Evolutionary conservation across 35 echinoderm and acorn worm genomes (phyloP).

Genomic region (Ophioderma brevispina): DNA sequence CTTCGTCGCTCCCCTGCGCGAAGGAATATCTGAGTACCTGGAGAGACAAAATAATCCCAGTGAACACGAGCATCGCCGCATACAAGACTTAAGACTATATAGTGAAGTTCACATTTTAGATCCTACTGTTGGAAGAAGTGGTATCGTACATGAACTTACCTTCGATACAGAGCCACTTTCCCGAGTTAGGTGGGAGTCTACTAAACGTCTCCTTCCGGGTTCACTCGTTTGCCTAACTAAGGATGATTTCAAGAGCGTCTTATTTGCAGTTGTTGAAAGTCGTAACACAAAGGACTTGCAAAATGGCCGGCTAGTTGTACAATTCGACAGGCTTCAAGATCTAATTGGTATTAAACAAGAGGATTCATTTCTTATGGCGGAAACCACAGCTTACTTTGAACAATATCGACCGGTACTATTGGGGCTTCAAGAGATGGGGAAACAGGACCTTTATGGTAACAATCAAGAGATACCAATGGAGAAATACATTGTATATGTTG

Average conservation of each 20-base stretch:
- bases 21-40: constrained; percentile 47
- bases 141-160: constrained; percentile 45
- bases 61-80: constrained; percentile 16
- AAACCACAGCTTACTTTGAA: constrained; percentile 96
- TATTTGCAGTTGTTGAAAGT: constrained; percentile 86
- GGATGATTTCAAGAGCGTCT: constrained; percentile 69
- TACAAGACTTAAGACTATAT: constrained; percentile 67
- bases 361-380: constrained; percentile 75
- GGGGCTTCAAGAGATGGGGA: constrained; percentile 66
- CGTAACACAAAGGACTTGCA: constrained; percentile 67
- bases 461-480: constrained; percentile 61
- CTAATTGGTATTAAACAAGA: constrained; percentile 9
- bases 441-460: neutral
- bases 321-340: constrained; percentile 40
- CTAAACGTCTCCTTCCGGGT: constrained; percentile 65
- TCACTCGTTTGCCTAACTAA: constrained; percentile 84
- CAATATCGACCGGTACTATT: constrained; percentile 85
- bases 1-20: constrained; percentile 58
- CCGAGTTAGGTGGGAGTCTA: constrained; percentile 67
- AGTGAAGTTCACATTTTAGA: constrained; percentile 61
- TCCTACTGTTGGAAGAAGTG: constrained; percentile 44
- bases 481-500: constrained; percentile 70
- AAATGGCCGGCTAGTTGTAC: constrained; percentile 66
- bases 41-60: neutral
- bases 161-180: constrained; percentile 50